These are phyloP conservation scores for Maniola hyperantus DNA, from an alignment of 2,888 invertebrate species.

Conservation along the genomic window DNA sequence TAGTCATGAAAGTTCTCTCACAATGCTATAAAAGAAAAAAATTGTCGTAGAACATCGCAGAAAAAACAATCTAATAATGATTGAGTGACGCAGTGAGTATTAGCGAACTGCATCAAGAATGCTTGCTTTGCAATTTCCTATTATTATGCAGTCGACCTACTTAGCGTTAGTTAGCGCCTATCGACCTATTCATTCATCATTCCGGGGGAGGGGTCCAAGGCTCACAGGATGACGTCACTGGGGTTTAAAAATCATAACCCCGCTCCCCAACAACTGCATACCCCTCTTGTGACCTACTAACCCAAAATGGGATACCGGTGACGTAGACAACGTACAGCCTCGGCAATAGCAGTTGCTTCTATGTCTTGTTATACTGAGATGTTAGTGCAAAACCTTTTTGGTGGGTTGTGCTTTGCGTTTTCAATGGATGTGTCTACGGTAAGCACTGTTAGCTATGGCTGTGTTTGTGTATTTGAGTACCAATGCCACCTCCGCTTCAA, in stretches of 20 bases:
- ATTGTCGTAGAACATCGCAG: not conserved
- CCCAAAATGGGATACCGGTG: slow-evolving; percentile 72
- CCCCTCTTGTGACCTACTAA: slow-evolving; percentile 77
- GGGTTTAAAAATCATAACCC: slow-evolving; percentile 67
- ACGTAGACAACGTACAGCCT: slow-evolving; percentile 72
- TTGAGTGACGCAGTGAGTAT: not conserved
- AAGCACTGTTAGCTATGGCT: slow-evolving; percentile 46
- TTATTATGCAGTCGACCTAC: slow-evolving; percentile 36
- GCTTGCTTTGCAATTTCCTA: slow-evolving; percentile 15
- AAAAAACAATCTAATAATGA: no score
- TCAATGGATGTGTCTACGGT: slow-evolving; percentile 71
- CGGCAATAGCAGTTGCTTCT: slow-evolving; percentile 48
- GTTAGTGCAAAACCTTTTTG: slow-evolving; percentile 53
- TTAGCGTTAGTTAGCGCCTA: slow-evolving; percentile 48
- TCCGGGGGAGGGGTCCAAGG: slow-evolving; percentile 54
- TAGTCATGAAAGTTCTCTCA: not conserved
- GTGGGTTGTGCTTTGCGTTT: slow-evolving; percentile 54
- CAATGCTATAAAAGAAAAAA: not conserved
- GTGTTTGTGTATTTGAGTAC: slow-evolving; percentile 47
- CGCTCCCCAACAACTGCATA: slow-evolving; percentile 65
- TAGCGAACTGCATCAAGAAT: not conserved
- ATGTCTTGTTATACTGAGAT: slow-evolving; percentile 35
- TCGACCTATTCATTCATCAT: slow-evolving; percentile 77
- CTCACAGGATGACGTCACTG: slow-evolving; percentile 67
- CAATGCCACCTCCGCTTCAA: slow-evolving; percentile 46